A percentile compares a stretch with the other conserved stretches of the same genome.
Conservation (phyloP, 2,888 invertebrate genomes). For the Biston stratarius region DNA sequence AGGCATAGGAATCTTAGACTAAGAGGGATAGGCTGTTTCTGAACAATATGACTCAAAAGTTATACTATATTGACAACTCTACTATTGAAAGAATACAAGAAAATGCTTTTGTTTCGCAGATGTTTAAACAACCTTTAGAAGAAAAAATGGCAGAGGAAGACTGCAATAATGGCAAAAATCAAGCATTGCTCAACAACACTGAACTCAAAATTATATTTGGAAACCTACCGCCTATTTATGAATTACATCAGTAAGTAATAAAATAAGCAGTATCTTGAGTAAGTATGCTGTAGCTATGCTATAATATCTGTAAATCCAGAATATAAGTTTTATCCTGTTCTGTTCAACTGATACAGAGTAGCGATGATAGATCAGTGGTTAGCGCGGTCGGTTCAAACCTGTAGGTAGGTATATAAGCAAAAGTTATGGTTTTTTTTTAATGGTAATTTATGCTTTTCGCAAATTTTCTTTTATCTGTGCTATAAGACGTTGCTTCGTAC, state of each 20-base stretch:
- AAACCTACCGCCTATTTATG: constrained; percentile 97
- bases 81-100: neutral
- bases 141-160: constrained; percentile 93
- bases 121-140: constrained; percentile 97
- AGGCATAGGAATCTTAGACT: no score
- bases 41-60: neutral
- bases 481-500: no score
- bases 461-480: no score
- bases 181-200: constrained; percentile 93
- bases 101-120: constrained; percentile 81
- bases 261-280: no score
- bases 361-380: no score
- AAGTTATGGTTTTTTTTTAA: no score
- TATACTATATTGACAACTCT: neutral
- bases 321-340: no score
- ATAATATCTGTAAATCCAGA: no score
- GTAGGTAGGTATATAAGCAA: no score
- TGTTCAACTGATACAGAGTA: no score
- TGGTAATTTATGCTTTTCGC: no score
- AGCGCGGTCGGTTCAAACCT: no score
- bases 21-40: neutral
- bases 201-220: constrained; percentile 98
- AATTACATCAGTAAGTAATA: constrained; percentile 92
- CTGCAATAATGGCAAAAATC: constrained; percentile 87
- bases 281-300: neutral